Evolutionary conservation across 2,113 vertebrate species (phyloP), one percentile per base, ranked within the genome.

Genomic region (Callospermophilus lateralis): DNA sequence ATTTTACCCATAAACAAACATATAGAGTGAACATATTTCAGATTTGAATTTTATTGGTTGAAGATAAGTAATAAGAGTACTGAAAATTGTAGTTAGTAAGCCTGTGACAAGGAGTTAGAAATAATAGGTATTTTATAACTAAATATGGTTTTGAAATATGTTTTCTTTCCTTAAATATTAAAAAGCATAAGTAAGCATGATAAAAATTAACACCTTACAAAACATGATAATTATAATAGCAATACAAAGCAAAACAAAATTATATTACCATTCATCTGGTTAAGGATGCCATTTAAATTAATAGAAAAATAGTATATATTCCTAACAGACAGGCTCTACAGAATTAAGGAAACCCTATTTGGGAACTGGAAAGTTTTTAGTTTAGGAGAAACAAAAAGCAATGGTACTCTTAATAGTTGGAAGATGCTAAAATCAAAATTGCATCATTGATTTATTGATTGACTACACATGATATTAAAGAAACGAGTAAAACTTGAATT

Each of bases 291-390:
- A 70, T 79, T 94, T 90, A 63, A 95, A 78, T 92, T 92, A 81
- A 86, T 48, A 19, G 39, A 84, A 45, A 4, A 93, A 84, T 55
- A 87, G 0, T 89, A 37, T 37, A 15, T 61, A n/a, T 92, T 85
- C 45, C 48, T 87, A 79, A 67, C 32, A 73, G 61, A 26, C 61
- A 65, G 3, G 20, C 55, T 84, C 39, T 83, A 5, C 19, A 58
- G 34, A 90, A 86, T 76, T 87, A 92, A 87, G 34, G 30, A 87
- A 94, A 90, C 84, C 32, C 6, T 30, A 7, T 86, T 92, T 80
- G 61, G 55, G 79, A 55, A 3, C 24, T 84, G 91, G 48, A 70
- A 48, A 22, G 45, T 37, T 84, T 89, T 61, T 73, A 74, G 61
- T 90, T 70, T 53, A 89, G 84, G 10, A 88, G 45, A 88, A 92